Evolutionary conservation across 1,140 invertebrate species (phyloP), one percentile per base, ranked within the genome.

Genomic region (Drosophila miranda): DNA sequence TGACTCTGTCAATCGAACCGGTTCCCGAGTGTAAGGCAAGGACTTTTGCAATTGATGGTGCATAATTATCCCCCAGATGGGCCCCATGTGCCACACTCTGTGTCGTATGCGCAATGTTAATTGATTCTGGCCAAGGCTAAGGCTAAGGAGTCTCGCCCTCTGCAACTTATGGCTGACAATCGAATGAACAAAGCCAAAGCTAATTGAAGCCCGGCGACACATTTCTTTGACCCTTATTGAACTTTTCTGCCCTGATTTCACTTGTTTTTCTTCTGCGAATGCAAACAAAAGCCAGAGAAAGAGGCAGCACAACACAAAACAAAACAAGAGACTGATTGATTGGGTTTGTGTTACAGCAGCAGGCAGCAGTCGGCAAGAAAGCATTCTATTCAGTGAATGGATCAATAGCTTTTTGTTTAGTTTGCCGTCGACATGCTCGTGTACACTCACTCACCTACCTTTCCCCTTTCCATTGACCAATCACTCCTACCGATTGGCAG

Each of bases 241-340:
- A 30, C 34, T 30, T 9, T 28, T 28, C 26, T 44, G 41, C 26
- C 30, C 16, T 71, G 42, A 55, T 42, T 23, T 42, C 14, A 11
- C n/a, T 42, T 46, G 19, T 38, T 52, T 53, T 48, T 45, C 13
- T 49, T 16, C 23, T 43, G 48, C 55, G 58, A 62, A 44, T n/a
- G 11, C 70, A 79, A 79, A 57, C 58, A 59, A 59, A 57, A 16
- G 21, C 23, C 4, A 23, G 14, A 26, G 23, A 5, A 26, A 19
- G 16, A 16, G 1, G 16, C 23, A 23, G 5, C 23, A 23, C 21
- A 23, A 49, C 41, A 23, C 48, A 62, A 44, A n/a, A n/a, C n/a
- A n/a, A n/a, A n/a, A n/a, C n/a, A n/a, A n/a, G 26, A 59, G 38
- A 42, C 60, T 79, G 77, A 79, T 79, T 79, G 76, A 79, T 79